Evolutionary conservation across 2,797 vertebrate genomes (phyloP), one percentile per base, ranked within the genome.

Genomic region (Alcedo quadribrachys): DNA sequence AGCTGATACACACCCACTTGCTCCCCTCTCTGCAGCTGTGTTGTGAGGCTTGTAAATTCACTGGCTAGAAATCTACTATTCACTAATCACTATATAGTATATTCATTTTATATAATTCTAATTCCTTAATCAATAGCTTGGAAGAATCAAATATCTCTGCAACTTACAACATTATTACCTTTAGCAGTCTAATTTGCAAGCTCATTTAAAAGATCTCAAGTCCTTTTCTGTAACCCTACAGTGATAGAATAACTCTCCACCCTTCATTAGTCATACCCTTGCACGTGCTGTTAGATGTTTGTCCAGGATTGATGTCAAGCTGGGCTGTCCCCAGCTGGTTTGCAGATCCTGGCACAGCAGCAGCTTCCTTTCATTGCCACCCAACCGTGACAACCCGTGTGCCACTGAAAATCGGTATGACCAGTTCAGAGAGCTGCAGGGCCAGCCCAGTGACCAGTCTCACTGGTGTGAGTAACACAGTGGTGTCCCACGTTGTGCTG

Each of bases 71-170:
- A 89, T 78, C 57, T 15, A 11, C 62, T 37, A 37, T 37, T 37
- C 37, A 37, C 37, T 40, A 40, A 40, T 46, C 81, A 33, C 15
- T 24, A 10, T 15, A 33, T 14, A 48, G 20, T 48, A 7, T 60
- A 85, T 85, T 76, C 60, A 92, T 92, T 93, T 92, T 58, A 78
- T 67, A 73, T 51, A 18, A 74, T 73, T 91, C 62, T 89, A 91
- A 94, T 68, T 91, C 77, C 69, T 93, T 93, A 95, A 94, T 93
- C 91, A 91, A 95, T 92, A 93, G 46, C 66, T 83, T 89, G 68
- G 66, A 94, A 92, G 69, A 89, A 78, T 32, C 46, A 93, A 87
- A 76, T 65, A 83, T 81, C 82, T 78, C 73, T 18, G 43, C 37
- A 95, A 94, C 93, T 94, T 93, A 79, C 85, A 83, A 68, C 33